Evolutionary conservation across 1,140 invertebrate species (phyloP).

Genomic region (Polypedilum vanderplanki): DNA sequence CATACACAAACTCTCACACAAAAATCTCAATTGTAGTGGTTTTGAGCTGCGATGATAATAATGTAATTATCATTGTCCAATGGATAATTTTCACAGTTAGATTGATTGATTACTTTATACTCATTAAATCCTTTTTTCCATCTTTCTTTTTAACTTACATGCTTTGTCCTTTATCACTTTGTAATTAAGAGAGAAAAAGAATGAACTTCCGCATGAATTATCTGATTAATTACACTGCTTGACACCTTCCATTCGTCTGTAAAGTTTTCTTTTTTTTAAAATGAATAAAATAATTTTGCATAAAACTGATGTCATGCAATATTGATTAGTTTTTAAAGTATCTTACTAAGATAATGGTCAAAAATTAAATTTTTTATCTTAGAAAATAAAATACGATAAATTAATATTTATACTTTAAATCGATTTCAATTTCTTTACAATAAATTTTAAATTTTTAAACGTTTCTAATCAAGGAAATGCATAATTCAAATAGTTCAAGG

Average conservation of each 20-base stretch:
- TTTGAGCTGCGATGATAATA: background rate
- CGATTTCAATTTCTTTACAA: too few species aligned
- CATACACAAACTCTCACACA: background rate
- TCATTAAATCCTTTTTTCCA: slow-evolving; percentile 2
- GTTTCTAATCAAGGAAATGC: too few species aligned
- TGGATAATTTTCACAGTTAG: slow-evolving; percentile 18
- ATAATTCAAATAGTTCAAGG: too few species aligned
- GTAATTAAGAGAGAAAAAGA: background rate
- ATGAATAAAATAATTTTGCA: too few species aligned
- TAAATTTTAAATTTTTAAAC: too few species aligned
- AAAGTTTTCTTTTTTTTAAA: background rate
- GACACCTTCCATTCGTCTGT: background rate
- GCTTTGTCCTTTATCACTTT: background rate
- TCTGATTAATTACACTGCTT: background rate
- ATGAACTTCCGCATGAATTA: slow-evolving; percentile 1
- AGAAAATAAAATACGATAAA: too few species aligned
- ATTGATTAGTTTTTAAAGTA: background rate
- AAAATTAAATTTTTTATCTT: too few species aligned
- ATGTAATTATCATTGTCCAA: slow-evolving; percentile 13
- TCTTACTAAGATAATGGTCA: too few species aligned
- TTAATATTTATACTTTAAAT: too few species aligned
- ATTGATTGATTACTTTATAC: slow-evolving; percentile 28
- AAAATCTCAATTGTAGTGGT: background rate
- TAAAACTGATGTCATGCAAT: background rate
- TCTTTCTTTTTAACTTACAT: too few species aligned